A percentile compares a stretch with the other conserved stretches of the same genome.
phyloP scores from a whole-genome alignment of 2,888 invertebrate species.

The Ichneumon xanthorius region DNA sequence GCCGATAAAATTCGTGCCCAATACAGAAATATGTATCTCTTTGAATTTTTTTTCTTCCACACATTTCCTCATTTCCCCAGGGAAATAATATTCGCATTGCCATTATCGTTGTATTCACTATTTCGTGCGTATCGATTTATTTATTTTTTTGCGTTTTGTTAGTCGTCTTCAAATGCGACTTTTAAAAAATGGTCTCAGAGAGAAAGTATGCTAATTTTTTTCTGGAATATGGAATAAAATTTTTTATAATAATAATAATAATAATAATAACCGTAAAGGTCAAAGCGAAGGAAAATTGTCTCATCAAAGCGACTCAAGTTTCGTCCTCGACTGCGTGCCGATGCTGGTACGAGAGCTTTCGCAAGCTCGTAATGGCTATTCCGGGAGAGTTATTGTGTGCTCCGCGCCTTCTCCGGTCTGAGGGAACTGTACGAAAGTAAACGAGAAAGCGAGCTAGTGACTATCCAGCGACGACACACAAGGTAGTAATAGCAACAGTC shows the following conservation, averaged over 20 bases:
- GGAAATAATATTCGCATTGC: background rate
- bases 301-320: conserved; percentile 28
- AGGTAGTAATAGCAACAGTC: conserved; percentile 38
- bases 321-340: background rate
- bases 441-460: conserved; percentile 11
- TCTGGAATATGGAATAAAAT: background rate
- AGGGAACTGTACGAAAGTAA: background rate
- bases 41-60: background rate
- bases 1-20: conserved; percentile 33
- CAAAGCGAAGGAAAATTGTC: conserved; percentile 8
- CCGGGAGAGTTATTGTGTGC: conserved; percentile 24
- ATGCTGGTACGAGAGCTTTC: conserved; percentile 53
- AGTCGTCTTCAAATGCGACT: no score
- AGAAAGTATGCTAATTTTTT: no score
- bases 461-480: conserved; percentile 23
- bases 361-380: conserved; percentile 53
- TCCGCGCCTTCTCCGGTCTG: conserved; percentile 17
- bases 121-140: background rate
- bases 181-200: no score
- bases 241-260: background rate
- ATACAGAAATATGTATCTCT: conserved; percentile 4
- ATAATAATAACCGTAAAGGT: background rate
- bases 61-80: background rate
- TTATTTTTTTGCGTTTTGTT: no score
- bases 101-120: background rate